Evolutionary conservation across 2,797 vertebrate genomes (phyloP), one percentile per base, ranked within the genome.

Genomic region (Acomys russatus): DNA sequence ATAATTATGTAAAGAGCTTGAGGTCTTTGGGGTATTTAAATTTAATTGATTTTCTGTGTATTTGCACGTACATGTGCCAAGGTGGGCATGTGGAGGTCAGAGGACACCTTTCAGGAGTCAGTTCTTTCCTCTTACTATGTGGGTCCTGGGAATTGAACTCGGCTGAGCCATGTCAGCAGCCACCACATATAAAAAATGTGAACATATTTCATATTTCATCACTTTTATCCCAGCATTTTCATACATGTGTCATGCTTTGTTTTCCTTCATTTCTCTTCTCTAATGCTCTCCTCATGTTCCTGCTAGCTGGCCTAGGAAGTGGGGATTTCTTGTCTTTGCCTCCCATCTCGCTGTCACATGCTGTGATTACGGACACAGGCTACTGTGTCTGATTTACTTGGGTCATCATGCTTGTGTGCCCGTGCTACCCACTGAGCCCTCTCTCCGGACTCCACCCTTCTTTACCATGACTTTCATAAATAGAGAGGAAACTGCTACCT

Each of bases 401-500:
- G 84, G 33, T 73, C 9, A 8, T 28, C 68, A 56, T 4, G 30
- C 85, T 35, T 12, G 23, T 74, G 70, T 38, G 68, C n/a, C 9
- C 38, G 51, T 73, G 68, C 38, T 20, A 51, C 71, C 17, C 85
- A 30, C 35, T 10, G 28, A 76, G 35, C 25, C 70, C 20, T 59
- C 59, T 83, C 35, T 15, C 14, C 80, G 18, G 17, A 3, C 54
- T 56, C 17, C 84, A 80, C 84, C 64, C 20, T 59, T 86, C 76
- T 38, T 30, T 25, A 91, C 63, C 64, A 89, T 59, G 64, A 91
- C 70, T 91, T 94, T 94, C 51, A 66, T 15, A 73, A n/a, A 51
- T 49, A 61, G 97, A 94, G 95, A 95, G 44, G 54, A 95, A 88
- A 96, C 74, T n/a, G 84, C 96, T 97, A 99, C 99, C 99, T 99